Conservation (phyloP, 2,797 vertebrate genomes). For the Margarornis squamiger region DNA sequence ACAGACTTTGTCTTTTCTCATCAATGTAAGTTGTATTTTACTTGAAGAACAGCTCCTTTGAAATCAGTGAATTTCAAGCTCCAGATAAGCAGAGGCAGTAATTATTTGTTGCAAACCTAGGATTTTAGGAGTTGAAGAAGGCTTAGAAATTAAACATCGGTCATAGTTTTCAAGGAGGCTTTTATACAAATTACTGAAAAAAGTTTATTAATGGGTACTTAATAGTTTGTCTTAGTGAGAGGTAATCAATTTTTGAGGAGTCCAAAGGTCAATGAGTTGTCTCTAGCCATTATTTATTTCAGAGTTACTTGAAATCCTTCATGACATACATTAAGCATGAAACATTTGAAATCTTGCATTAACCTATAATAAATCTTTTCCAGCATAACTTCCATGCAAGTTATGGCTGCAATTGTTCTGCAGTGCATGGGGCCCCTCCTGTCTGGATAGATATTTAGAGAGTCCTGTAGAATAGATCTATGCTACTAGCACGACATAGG, state of each 20-base stretch:
- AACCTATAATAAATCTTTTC: not conserved
- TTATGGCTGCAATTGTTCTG: not conserved
- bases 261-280: not conserved
- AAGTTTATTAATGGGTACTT: not conserved
- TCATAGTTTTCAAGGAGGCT: not conserved
- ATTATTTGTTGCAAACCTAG: not conserved
- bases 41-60: not conserved
- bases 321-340: not conserved
- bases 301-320: not conserved
- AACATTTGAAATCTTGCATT: not conserved
- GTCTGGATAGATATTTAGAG: not conserved
- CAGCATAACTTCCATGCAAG: not conserved
- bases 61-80: not conserved
- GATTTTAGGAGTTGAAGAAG: not conserved
- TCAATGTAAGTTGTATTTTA: not conserved
- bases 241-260: not conserved
- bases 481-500: not conserved
- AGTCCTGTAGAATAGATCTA: not conserved
- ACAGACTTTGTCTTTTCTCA: not conserved
- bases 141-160: not conserved
- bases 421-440: not conserved
- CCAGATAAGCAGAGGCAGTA: not conserved
- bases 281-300: not conserved
- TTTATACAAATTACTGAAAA: not conserved
- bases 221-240: not conserved